A percentile compares a stretch with the other conserved stretches of the same genome.
These are phyloP conservation scores for Acanthochromis polyacanthus DNA, from an alignment of 2,113 vertebrate genomes.

Conservation along the genomic window DNA sequence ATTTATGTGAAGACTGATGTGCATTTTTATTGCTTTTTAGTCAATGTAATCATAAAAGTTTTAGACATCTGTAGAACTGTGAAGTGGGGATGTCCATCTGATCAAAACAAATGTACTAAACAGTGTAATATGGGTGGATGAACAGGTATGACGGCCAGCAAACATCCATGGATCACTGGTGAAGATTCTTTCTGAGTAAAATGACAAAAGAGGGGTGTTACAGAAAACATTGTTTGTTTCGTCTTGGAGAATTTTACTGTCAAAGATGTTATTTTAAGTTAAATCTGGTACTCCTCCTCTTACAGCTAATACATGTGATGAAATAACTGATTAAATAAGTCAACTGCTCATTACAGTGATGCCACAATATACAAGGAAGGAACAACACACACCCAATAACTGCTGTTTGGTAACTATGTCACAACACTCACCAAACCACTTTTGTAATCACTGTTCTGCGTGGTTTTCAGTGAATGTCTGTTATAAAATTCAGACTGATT, in stretches of 20 bases:
- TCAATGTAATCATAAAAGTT: background rate
- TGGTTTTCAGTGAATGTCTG: constrained; percentile 3
- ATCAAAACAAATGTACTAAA: background rate
- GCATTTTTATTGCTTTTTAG: background rate
- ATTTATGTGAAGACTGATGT: background rate
- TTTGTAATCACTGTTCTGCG: constrained; percentile 23
- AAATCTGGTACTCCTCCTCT: constrained; percentile 11
- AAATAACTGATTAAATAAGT: constrained; percentile 15
- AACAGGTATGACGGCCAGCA: background rate
- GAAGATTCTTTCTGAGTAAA: background rate
- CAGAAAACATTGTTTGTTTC: constrained; percentile 11
- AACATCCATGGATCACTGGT: background rate
- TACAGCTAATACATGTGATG: constrained; percentile 16
- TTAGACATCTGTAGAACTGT: background rate
- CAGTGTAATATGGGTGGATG: background rate
- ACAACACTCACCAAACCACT: constrained; percentile 12
- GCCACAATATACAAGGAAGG: background rate
- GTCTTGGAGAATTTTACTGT: constrained; percentile 22
- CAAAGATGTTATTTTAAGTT: constrained; percentile 23
- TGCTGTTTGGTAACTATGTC: constrained; percentile 35
- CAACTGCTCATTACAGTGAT: constrained; percentile 2
- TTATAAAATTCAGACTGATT: constrained; percentile 40
- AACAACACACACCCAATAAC: background rate
- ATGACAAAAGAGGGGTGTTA: constrained; percentile 13
- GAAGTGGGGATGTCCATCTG: background rate